These are phyloP conservation scores for Cheilosia vulpina DNA, from an alignment of 2,888 invertebrate genomes.

Conservation along the genomic window DNA sequence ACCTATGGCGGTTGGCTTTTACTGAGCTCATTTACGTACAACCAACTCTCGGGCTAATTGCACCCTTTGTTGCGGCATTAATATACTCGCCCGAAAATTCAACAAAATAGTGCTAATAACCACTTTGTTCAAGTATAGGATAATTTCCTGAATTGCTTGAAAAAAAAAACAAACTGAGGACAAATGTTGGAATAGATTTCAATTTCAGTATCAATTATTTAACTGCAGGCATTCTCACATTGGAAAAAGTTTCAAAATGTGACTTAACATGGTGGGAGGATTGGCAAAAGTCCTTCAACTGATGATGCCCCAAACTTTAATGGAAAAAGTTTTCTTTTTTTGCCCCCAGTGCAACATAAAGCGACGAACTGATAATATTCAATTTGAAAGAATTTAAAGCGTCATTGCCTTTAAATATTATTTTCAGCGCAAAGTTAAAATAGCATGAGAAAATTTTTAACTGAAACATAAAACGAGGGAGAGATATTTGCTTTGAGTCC, in stretches of 20 bases:
- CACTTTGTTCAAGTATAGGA: neutral
- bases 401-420: constrained; percentile 4
- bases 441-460: neutral
- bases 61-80: neutral
- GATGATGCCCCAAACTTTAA: constrained; percentile 77
- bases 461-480: neutral
- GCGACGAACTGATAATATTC: constrained; percentile 11
- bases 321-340: constrained; percentile 80
- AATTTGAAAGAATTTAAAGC: constrained; percentile 30
- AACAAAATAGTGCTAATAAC: neutral
- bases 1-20: neutral
- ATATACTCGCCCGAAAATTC: neutral
- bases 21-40: neutral
- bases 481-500: constrained; percentile 28
- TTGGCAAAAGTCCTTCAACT: neutral
- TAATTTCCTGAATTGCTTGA: neutral
- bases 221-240: too few species aligned
- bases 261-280: neutral
- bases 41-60: neutral
- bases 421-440: neutral
- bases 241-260: neutral
- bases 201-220: too few species aligned
- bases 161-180: too few species aligned
- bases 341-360: too few species aligned
- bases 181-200: too few species aligned